These are phyloP conservation scores for Distichodus sexfasciatus DNA, from an alignment of 2,797 vertebrate species.

Conservation along the genomic window DNA sequence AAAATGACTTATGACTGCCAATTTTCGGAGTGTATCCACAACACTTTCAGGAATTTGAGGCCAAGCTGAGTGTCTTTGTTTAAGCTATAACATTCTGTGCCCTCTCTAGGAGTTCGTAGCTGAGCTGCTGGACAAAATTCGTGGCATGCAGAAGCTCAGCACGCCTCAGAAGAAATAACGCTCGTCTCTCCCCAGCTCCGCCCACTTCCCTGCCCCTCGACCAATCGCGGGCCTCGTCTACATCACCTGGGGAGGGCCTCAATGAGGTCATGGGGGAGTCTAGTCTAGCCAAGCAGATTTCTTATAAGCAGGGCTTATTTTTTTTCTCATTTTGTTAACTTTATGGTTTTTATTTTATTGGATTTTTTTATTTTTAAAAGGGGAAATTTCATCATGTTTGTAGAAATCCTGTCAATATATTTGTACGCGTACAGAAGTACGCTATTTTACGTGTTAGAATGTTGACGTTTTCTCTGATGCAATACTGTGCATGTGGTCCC, in stretches of 20 bases:
- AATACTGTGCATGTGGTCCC: constrained; percentile 34
- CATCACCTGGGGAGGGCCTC: constrained; percentile 22
- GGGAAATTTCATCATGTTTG: constrained; percentile 41
- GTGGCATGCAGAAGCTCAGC: constrained; percentile 94
- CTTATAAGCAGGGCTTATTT: constrained; percentile 60
- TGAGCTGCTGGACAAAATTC: constrained; percentile 87
- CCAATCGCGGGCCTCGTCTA: constrained; percentile 5
- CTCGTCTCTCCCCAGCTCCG: constrained; percentile 16
- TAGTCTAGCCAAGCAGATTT: constrained; percentile 65
- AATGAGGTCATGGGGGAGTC: constrained; percentile 38
- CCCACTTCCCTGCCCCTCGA: not conserved
- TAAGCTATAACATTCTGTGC: constrained; percentile 22
- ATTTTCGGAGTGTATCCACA: too few relatives aligned
- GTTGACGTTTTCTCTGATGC: constrained; percentile 19
- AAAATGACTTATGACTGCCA: too few relatives aligned
- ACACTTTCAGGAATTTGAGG: too few relatives aligned
- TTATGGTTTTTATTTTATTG: constrained; percentile 47
- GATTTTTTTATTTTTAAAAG: constrained; percentile 45
- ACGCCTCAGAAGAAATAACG: constrained; percentile 89
- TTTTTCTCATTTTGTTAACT: constrained; percentile 52
- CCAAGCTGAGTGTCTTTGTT: not conserved
- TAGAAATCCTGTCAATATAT: constrained; percentile 28
- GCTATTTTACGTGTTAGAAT: constrained; percentile 21
- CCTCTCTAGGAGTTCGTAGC: constrained; percentile 79
- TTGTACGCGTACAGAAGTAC: constrained; percentile 16